Base-by-base conservation (phyloP, 1,140 invertebrate genomes). In the Nephila pilipes region DNA sequence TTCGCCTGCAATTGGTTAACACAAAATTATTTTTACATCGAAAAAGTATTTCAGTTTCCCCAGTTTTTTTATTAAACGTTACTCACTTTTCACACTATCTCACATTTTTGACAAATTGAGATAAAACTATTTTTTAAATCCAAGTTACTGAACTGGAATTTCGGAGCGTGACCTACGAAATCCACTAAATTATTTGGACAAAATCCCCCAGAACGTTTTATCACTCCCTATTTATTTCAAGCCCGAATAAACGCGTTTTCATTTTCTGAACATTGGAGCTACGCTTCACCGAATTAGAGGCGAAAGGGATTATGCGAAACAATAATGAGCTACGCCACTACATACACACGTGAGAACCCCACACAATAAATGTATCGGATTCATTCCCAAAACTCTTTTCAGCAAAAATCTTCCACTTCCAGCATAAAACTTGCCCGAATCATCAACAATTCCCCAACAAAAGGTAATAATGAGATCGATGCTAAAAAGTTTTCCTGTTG, bases 381-480 rank as follows among this genome's bases (percentile, higher is more conserved):
- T 87, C 55, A 75, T 85, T 80, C 46, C n/a, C 46, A 4, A 46
- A 46, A 46, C 46, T 83, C 81, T 29, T 75, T 75, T 75, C 69
- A 75, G 69, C 69, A 75, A 75, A 75, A 75, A 75, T 75, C 29
- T 36, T 29, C 58, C 58, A 60, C 58, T 60, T 22, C 29, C 69
- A 32, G 69, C 32, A 32, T 75, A 36, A 32, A 38, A 38, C 54
- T 87, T 60, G 58, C 85, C 80, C 20, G 57, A 83, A 83, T 60
- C 89, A 83, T 91, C 75, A 91, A 83, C 79, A 57, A 81, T 60
- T 75, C 79, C 69, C 29, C 22, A 36, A 46, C 57, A 92, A 92
- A 92, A 92, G 80, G 90, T 92, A 85, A 92, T 85, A 92, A 92
- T 92, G 81, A 85, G 60, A 92, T 92, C 80, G 90, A 92, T 90